Base-by-base conservation (phyloP, 2,113 vertebrate species). In the Mionectes macconnelli region DNA sequence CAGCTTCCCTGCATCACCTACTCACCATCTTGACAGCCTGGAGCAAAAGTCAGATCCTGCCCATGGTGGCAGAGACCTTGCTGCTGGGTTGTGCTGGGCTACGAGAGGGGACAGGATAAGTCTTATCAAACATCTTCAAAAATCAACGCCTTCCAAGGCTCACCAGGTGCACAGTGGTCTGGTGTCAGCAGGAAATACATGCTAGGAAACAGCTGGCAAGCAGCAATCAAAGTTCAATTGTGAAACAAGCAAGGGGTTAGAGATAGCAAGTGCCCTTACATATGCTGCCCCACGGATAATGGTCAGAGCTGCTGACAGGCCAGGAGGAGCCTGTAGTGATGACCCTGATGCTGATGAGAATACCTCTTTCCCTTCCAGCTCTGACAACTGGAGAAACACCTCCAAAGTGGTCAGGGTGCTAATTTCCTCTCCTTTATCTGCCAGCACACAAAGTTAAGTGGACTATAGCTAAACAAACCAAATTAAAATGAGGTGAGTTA, bases 341-440 rank as follows among this genome's bases (percentile, higher is more conserved):
- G 23, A 35, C 12, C 17, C 13, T 2, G 1, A 15, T 52, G 33
- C 12, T 8, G 20, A 25, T 40, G 50, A 70, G 55, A 68, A 37
- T 39, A 52, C 37, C 16, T 81, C 63, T 33, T 22, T 52, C 10
- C 8, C 8, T 87, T 33, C 15, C 30, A 89, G 42, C 44, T 39
- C 52, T 92, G 76, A 81, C 47, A 87, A 60, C 73, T 59, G 80
- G 47, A 62, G 68, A 84, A 92, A 92, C 83, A 87, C 80, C 17
- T 87, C 78, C 53, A 52, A 89, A 70, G 72, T 55, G 47, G 83
- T 40, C n/a, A 47, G 68, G 18, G 86, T 89, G 83, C 76, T 97
- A 94, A 97, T 97, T 97, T 97, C 96, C 96, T 97, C 60, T 95
- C 64, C 59, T 97, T 96, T 96, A 97, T 97, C 89, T 92, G 39